Base-by-base conservation (phyloP, 2,888 invertebrate genomes). In the Tetropium fuscum region DNA sequence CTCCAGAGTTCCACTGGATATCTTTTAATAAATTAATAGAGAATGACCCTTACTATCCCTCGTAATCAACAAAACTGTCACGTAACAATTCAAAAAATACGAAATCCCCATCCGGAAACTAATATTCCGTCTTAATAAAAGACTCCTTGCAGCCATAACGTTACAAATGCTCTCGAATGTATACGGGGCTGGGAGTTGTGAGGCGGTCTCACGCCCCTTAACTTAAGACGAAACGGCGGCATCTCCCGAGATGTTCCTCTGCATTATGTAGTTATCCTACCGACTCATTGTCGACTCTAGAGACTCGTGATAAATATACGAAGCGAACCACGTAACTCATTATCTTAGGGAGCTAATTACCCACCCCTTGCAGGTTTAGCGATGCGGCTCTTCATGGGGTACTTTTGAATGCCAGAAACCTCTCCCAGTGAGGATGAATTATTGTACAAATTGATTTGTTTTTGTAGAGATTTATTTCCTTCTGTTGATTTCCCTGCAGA, bases 251-350 rank as follows among this genome's bases (percentile, higher is more conserved):
- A 60, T 63, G 60, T 64, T 66, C 60, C 58, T 63, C 51, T 62
- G 66, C 71, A 71, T 74, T 74, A 74, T 75, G 68, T 66, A 75
- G 74, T 73, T 73, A 74, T 73, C 74, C 74, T 44, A 59, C 61
- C 65, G 61, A 64, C 66, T 74, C 74, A 74, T 74, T 73, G 74
- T 73, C 72, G 75, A 69, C 76, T 75, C 76, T 65, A 68, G 76
- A 75, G 77, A 75, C 74, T 58, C 66, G 71, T 76, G 75, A 76
- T 77, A 74, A 76, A 77, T 77, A 76, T 73, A 74, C 71, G 71
- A 71, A 74, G 73, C 74, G 68, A 69, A 73, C 77, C 75, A 75
- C 74, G 75, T 76, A 74, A 76, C 76, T 77, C 77, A 78, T 78
- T 78, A 78, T 74, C 73, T 72, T 74, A 70, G 70, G 73, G 71